Conservation (phyloP, 2,113 vertebrate genomes). For the Ancistrus triradiatus region DNA sequence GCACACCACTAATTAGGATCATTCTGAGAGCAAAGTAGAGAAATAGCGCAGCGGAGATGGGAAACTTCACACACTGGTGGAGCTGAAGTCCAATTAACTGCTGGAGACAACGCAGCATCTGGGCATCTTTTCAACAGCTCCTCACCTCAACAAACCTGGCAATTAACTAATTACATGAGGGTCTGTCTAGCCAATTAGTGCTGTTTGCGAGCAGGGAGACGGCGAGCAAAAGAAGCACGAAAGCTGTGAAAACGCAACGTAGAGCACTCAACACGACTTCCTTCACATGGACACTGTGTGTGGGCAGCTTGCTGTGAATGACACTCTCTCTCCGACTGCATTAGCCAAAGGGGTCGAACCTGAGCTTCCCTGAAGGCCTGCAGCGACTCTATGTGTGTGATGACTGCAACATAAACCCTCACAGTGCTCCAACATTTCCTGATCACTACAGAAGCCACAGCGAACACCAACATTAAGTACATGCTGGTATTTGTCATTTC, state of each 20-base stretch:
- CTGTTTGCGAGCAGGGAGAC: slow-evolving; percentile 19
- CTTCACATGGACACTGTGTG: slow-evolving; percentile 30
- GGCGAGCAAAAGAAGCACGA: background rate
- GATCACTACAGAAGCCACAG: too few species aligned
- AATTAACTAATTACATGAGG: slow-evolving; percentile 67
- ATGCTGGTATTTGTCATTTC: too few species aligned
- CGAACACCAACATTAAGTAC: too few species aligned
- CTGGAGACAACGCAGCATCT: slow-evolving; percentile 34
- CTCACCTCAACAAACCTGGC: slow-evolving; percentile 63
- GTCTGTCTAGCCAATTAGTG: slow-evolving; percentile 60
- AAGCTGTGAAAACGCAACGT: background rate
- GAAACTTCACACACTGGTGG: slow-evolving; percentile 54
- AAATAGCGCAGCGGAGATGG: background rate
- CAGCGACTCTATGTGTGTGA: too few species aligned
- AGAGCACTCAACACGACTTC: background rate
- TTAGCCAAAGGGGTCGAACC: slow-evolving; percentile 20
- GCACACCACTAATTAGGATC: slow-evolving; percentile 22
- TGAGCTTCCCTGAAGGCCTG: background rate
- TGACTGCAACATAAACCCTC: too few species aligned
- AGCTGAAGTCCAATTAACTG: slow-evolving; percentile 64
- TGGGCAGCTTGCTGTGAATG: slow-evolving; percentile 58
- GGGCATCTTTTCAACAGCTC: slow-evolving; percentile 22
- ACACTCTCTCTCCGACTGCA: slow-evolving; percentile 20
- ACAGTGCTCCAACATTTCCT: too few species aligned
- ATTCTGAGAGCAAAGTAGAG: background rate